These are phyloP conservation scores for Rhyzopertha dominica DNA, from an alignment of 1,140 invertebrate species.

Conservation along the genomic window DNA sequence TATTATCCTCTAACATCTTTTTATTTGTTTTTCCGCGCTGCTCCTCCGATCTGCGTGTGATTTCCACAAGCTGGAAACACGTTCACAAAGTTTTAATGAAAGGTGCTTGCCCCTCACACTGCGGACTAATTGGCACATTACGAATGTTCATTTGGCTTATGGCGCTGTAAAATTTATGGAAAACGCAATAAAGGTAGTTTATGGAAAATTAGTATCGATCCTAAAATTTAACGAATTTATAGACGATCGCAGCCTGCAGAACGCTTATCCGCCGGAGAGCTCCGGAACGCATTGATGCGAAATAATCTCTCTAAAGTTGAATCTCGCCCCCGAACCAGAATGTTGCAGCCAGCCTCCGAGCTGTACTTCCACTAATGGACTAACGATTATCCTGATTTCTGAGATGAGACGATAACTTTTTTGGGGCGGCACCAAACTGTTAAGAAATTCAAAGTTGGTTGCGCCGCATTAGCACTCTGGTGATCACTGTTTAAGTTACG, in stretches of 20 bases:
- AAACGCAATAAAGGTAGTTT: not conserved
- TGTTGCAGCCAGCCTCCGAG: constrained; percentile 21
- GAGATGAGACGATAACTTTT: constrained; percentile 35
- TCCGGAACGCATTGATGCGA: constrained; percentile 28
- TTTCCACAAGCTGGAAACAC: too few species aligned
- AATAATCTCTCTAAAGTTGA: constrained; percentile 31
- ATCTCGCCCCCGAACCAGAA: constrained; percentile 17
- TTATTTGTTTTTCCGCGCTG: too few species aligned
- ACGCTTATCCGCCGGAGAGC: constrained; percentile 25
- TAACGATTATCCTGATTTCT: constrained; percentile 38
- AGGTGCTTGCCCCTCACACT: too few species aligned
- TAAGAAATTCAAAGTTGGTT: constrained; percentile 21
- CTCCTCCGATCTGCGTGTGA: too few species aligned
- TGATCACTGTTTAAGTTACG: constrained; percentile 12
- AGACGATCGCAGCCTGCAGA: constrained; percentile 16
- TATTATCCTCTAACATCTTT: too few species aligned
- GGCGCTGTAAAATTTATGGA: too few species aligned
- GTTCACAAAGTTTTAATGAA: too few species aligned
- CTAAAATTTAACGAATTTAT: constrained; percentile 19
- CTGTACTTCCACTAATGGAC: constrained; percentile 37
- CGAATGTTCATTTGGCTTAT: too few species aligned
- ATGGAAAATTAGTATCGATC: constrained; percentile 10
- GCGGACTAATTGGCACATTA: too few species aligned
- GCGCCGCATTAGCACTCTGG: constrained; percentile 21
- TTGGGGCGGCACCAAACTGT: constrained; percentile 25